phyloP scores from a whole-genome alignment of 2,113 vertebrate species.

The Cettia cetti region DNA sequence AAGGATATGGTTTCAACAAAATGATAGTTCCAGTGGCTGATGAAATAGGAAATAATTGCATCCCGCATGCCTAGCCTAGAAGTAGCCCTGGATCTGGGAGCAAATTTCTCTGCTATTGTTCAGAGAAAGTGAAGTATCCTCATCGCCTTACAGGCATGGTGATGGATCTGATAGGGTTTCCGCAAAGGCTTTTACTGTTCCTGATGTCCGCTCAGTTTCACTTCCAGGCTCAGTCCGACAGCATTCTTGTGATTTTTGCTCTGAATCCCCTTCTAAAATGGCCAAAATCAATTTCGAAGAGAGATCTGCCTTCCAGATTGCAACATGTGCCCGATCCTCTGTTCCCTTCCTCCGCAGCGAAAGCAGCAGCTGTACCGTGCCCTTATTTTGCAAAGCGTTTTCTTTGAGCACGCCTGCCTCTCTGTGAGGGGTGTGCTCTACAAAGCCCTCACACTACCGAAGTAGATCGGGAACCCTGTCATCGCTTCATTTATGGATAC shows the following conservation, averaged over 20 bases:
- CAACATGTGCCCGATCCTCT: background rate
- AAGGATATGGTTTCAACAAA: conserved; percentile 59
- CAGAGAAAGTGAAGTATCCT: conserved; percentile 46
- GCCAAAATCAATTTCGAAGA: background rate
- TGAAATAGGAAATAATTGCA: conserved; percentile 62
- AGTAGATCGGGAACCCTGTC: background rate
- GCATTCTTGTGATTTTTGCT: background rate
- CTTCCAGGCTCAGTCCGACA: background rate
- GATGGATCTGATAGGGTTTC: conserved; percentile 6
- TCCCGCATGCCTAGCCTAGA: conserved; percentile 30
- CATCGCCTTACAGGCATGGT: background rate
- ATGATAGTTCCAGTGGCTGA: conserved; percentile 57
- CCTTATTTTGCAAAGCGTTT: background rate
- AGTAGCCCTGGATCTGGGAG: conserved; percentile 25
- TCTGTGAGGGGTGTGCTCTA: background rate
- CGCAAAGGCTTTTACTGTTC: background rate
- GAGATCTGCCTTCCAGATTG: background rate
- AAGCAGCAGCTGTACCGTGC: background rate
- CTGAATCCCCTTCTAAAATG: background rate
- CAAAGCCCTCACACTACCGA: background rate
- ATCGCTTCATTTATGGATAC: background rate
- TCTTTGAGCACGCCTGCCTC: background rate
- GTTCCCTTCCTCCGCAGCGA: background rate
- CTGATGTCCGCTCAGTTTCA: background rate
- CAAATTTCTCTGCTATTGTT: conserved; percentile 36